These are phyloP conservation scores for Antitype chi DNA, from an alignment of 2,888 invertebrate genomes.

Conservation along the genomic window DNA sequence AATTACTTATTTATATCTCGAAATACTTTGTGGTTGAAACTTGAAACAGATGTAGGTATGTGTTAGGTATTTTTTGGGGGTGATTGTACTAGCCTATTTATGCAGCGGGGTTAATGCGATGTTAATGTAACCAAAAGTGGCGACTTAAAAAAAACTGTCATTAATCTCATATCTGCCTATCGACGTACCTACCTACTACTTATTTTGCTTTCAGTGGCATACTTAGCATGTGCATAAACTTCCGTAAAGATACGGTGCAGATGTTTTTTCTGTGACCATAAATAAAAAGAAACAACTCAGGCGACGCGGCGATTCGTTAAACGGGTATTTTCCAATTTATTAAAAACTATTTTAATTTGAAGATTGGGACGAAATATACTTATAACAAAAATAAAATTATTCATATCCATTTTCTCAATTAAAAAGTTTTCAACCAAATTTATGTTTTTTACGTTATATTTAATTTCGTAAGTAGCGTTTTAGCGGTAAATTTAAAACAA, in stretches of 20 bases:
- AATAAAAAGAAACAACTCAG: neutral
- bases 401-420: too few species aligned
- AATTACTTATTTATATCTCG: conserved; percentile 50
- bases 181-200: conserved; percentile 60
- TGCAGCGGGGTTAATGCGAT: conserved; percentile 77
- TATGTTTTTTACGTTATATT: too few species aligned
- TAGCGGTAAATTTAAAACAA: too few species aligned
- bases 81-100: conserved; percentile 77
- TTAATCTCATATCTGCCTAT: conserved; percentile 72
- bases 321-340: too few species aligned
- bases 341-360: too few species aligned
- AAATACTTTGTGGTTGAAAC: conserved; percentile 46
- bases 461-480: too few species aligned
- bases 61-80: conserved; percentile 53
- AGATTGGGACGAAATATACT: too few species aligned
- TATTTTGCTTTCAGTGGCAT: conserved; percentile 71
- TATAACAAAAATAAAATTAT: too few species aligned
- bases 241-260: conserved; percentile 12
- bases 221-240: conserved; percentile 40
- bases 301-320: too few species aligned
- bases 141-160: conserved; percentile 72
- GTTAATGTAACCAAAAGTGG: conserved; percentile 72
- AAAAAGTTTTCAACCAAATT: too few species aligned
- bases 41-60: conserved; percentile 56
- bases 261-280: conserved; percentile 27